These are phyloP conservation scores for Labeo calbasu DNA, from an alignment of 2,797 vertebrate genomes.

Conservation along the genomic window DNA sequence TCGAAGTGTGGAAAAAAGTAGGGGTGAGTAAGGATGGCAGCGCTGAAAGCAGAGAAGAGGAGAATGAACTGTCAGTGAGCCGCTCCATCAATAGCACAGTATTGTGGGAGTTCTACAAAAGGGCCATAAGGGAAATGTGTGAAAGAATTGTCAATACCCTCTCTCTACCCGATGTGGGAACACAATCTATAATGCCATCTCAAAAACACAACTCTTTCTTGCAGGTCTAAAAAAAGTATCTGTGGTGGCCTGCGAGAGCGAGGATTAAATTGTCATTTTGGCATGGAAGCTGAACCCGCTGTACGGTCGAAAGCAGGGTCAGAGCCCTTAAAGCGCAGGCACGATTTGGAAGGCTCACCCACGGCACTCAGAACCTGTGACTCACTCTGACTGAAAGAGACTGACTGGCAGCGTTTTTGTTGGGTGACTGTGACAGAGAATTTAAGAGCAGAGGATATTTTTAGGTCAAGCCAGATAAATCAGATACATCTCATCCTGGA, in stretches of 20 bases:
- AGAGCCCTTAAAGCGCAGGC: constrained; percentile 32
- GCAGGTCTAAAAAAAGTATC: constrained; percentile 29
- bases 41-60: constrained; percentile 11
- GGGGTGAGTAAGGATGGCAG: constrained; percentile 30
- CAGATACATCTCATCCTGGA: neutral
- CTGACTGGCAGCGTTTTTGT: constrained; percentile 16
- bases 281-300: constrained; percentile 19
- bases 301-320: constrained; percentile 37
- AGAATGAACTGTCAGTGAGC: constrained; percentile 41
- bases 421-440: neutral
- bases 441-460: constrained; percentile 26
- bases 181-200: constrained; percentile 34
- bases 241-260: neutral
- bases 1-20: constrained; percentile 25
- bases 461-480: constrained; percentile 30
- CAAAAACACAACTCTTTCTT: constrained; percentile 26
- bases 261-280: constrained; percentile 44
- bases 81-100: constrained; percentile 35
- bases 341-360: constrained; percentile 37
- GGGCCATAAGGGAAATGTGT: constrained; percentile 19
- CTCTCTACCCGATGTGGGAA: constrained; percentile 13
- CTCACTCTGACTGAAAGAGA: constrained; percentile 38
- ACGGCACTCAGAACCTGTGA: constrained; percentile 28
- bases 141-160: constrained; percentile 37
- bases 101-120: constrained; percentile 22